Evolutionary conservation across 1,140 invertebrate genomes (phyloP).

Genomic region (Drosophila elegans): DNA sequence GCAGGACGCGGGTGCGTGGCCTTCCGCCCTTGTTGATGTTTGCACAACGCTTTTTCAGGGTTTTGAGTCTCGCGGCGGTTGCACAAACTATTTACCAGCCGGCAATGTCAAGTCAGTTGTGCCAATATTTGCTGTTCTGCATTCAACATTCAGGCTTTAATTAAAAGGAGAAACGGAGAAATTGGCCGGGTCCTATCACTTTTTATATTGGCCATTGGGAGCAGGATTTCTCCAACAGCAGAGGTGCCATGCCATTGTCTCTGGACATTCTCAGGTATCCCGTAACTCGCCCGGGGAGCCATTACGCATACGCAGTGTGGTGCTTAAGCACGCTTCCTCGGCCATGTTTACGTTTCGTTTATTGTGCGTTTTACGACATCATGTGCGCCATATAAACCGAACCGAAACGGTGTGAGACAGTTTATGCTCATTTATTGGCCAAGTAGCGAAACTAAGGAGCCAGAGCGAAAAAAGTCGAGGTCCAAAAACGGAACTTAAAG

Average conservation of each 20-base stretch:
- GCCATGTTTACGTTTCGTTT: slow-evolving; percentile 72
- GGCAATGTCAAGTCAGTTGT: slow-evolving; percentile 48
- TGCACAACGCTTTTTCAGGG: slow-evolving; percentile 51
- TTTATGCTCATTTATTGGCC: slow-evolving; percentile 64
- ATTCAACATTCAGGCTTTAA: slow-evolving; percentile 55
- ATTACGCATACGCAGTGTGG: slow-evolving; percentile 73
- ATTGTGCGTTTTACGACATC: slow-evolving; percentile 77
- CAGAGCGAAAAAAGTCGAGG: not conserved
- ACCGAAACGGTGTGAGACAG: slow-evolving; percentile 23
- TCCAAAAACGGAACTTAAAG: slow-evolving; percentile 6
- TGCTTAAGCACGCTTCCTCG: slow-evolving; percentile 35
- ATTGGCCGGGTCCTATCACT: slow-evolving; percentile 34
- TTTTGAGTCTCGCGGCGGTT: slow-evolving; percentile 25
- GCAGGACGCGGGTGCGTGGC: not conserved
- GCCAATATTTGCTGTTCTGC: slow-evolving; percentile 66
- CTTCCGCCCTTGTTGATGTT: slow-evolving; percentile 38
- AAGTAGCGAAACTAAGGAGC: slow-evolving; percentile 42
- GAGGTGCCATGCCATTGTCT: slow-evolving; percentile 8
- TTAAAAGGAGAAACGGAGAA: slow-evolving; percentile 56
- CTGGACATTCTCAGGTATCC: slow-evolving; percentile 44
- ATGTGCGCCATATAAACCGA: slow-evolving; percentile 70
- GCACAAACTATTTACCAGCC: slow-evolving; percentile 40
- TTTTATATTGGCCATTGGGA: slow-evolving; percentile 46
- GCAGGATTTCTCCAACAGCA: not conserved
- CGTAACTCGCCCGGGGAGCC: slow-evolving; percentile 57